phyloP scores from a whole-genome alignment of 2,113 vertebrate species.

The Talpa occidentalis region DNA sequence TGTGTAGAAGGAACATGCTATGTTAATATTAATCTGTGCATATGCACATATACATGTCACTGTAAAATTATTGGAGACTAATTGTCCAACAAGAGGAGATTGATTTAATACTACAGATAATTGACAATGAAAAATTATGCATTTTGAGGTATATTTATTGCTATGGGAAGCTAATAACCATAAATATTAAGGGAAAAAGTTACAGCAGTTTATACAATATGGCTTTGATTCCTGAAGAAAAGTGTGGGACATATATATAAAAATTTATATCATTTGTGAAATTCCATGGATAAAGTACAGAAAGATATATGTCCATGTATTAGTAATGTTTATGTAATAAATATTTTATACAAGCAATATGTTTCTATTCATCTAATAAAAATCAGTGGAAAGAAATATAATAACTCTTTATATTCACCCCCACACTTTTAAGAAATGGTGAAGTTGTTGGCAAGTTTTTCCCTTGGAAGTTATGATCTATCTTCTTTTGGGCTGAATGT shows the following conservation, averaged over 20 bases:
- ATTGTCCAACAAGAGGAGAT: neutral
- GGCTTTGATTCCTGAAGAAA: constrained; percentile 39
- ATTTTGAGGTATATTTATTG: neutral
- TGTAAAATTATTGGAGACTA: constrained; percentile 18
- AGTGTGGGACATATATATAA: neutral
- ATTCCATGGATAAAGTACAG: neutral
- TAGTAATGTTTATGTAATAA: neutral
- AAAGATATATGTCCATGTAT: neutral
- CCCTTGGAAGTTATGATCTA: neutral
- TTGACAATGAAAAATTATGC: neutral
- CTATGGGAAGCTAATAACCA: neutral
- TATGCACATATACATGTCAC: neutral
- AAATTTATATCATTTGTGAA: neutral
- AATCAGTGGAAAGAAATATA: neutral
- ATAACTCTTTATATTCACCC: rapidly evolving
- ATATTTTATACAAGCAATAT: neutral
- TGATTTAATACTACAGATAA: neutral
- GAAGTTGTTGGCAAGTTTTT: neutral
- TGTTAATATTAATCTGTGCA: neutral
- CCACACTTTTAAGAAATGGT: neutral
- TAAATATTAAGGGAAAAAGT: neutral
- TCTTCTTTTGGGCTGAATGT: neutral
- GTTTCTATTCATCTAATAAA: constrained; percentile 26
- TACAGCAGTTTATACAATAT: neutral
- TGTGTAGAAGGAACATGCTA: neutral